Conservation (phyloP, 2,888 invertebrate genomes). For the Amphipyra tragopoginis region DNA sequence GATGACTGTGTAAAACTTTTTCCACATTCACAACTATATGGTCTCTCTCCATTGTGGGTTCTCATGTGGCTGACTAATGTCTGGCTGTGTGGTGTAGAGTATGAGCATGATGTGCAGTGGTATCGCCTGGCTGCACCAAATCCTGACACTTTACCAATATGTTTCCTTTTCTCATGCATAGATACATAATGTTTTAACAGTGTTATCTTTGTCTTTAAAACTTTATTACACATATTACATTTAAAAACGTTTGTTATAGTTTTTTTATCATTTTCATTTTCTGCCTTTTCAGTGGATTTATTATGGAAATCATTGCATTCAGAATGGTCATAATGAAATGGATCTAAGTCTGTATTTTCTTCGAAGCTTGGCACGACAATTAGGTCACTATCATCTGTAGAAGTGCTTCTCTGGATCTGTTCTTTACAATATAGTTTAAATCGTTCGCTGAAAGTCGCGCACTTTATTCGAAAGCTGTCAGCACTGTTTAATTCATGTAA, state of each 20-base stretch:
- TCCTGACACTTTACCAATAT: conserved; percentile 79
- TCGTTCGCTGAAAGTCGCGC: conserved; percentile 73
- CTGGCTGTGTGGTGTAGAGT: conserved; percentile 84
- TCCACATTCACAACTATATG: conserved; percentile 84
- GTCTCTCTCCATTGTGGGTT: conserved; percentile 83
- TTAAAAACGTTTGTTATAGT: conserved; percentile 40
- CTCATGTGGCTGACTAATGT: conserved; percentile 85
- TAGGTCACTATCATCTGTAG: conserved; percentile 27
- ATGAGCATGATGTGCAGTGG: conserved; percentile 82
- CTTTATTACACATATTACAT: conserved; percentile 76
- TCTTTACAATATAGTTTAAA: conserved; percentile 55
- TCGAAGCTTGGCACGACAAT: conserved; percentile 15
- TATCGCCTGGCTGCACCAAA: conserved; percentile 77
- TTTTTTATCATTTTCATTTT: conserved; percentile 10
- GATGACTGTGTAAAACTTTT: conserved; percentile 84
- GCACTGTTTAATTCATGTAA: conserved; percentile 72
- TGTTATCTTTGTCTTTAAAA: conserved; percentile 74
- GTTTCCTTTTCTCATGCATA: conserved; percentile 81
- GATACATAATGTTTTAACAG: conserved; percentile 75
- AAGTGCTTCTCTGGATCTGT: conserved; percentile 19
- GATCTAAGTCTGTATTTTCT: conserved; percentile 42
- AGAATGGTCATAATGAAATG: conserved; percentile 8
- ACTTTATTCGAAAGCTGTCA: conserved; percentile 76
- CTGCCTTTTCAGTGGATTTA: neutral
- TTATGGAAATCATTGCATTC: conserved; percentile 27